These are phyloP conservation scores for Cyprinus carpio DNA, from an alignment of 2,113 vertebrate species.

Conservation along the genomic window DNA sequence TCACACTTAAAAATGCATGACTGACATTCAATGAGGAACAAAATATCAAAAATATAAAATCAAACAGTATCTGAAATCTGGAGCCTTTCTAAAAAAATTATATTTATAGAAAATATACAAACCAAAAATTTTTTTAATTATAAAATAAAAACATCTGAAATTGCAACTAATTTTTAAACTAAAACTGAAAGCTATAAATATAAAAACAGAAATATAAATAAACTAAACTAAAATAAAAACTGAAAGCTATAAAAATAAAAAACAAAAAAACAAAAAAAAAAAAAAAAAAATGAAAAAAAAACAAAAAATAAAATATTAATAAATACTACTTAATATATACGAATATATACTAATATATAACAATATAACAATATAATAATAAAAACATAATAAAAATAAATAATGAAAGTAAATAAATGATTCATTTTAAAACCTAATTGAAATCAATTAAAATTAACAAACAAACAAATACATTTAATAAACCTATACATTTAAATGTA, in stretches of 20 bases:
- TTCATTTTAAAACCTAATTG: no score
- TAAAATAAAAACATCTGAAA: not conserved
- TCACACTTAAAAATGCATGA: constrained; percentile 1
- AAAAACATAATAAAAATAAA: not conserved
- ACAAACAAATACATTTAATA: no score
- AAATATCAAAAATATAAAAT: not conserved
- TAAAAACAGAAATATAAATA: no score
- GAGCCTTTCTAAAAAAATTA: not conserved
- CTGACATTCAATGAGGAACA: not conserved
- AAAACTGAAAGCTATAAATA: no score
- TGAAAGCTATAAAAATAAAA: no score
- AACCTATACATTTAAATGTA: no score
- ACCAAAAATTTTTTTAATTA: not conserved
- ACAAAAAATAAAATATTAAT: no score
- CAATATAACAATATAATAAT: not conserved
- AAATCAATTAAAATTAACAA: no score
- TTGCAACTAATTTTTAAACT: not conserved
- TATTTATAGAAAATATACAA: not conserved
- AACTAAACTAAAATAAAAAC: not conserved
- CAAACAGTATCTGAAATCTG: not conserved
- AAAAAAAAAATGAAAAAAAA: no score
- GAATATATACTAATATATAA: not conserved
- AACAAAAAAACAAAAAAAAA: no score
- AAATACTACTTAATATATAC: not conserved
- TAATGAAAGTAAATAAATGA: no score